phyloP scores from a whole-genome alignment of 2,797 vertebrate genomes.

The Rhadinocentrus ornatus region DNA sequence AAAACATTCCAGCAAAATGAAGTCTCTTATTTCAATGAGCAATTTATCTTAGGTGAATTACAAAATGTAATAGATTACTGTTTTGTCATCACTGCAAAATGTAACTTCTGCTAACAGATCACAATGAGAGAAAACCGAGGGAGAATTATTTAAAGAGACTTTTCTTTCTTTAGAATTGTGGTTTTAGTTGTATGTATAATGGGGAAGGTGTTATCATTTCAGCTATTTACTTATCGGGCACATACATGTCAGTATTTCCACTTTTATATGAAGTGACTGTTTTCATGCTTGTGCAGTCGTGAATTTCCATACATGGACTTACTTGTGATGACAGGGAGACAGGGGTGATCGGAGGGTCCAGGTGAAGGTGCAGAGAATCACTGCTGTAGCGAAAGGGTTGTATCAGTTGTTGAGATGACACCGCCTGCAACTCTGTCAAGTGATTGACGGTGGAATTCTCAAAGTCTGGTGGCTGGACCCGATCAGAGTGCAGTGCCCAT shows the following conservation, averaged over 20 bases:
- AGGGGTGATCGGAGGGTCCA: constrained; percentile 84
- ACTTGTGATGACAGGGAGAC: constrained; percentile 82
- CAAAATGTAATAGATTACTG: background rate
- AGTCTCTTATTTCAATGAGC: constrained; percentile 63
- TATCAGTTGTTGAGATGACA: constrained; percentile 89
- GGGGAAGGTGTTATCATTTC: background rate
- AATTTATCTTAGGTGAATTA: constrained; percentile 54
- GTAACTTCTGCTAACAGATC: background rate
- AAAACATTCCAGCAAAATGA: background rate
- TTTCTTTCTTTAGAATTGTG: background rate
- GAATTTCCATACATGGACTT: constrained; percentile 12
- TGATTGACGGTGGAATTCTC: constrained; percentile 88
- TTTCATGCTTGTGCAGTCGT: background rate
- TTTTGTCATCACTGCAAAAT: constrained; percentile 2
- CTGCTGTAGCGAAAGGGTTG: constrained; percentile 89
- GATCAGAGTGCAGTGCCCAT: constrained; percentile 89
- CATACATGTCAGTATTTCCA: constrained; percentile 5
- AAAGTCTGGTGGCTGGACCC: constrained; percentile 85
- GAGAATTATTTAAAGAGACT: background rate
- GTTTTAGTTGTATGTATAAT: background rate
- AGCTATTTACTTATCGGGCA: background rate
- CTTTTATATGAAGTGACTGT: background rate
- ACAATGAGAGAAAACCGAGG: background rate
- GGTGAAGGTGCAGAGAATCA: constrained; percentile 84
- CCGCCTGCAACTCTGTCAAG: constrained; percentile 93